These are phyloP conservation scores for Lichenostomus cassidix DNA, from an alignment of 2,113 vertebrate species.

Conservation along the genomic window DNA sequence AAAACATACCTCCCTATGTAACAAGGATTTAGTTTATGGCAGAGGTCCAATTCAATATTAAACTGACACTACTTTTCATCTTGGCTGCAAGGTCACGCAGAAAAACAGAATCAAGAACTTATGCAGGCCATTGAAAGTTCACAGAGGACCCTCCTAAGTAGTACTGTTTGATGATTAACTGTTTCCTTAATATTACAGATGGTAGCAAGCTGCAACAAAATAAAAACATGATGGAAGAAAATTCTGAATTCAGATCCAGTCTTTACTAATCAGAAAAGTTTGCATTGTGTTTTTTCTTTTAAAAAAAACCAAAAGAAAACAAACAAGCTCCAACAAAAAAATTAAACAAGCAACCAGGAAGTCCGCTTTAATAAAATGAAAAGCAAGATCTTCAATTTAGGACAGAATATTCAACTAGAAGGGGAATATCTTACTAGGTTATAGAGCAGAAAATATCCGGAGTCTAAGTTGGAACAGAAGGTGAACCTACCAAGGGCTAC, in stretches of 20 bases:
- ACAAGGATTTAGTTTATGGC: neutral
- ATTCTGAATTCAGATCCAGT: neutral
- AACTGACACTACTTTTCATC: neutral
- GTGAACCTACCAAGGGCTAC: neutral
- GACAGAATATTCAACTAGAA: neutral
- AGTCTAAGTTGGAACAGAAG: neutral
- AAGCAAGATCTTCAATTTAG: neutral
- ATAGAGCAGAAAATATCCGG: neutral
- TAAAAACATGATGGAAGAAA: neutral
- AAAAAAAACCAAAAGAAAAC: neutral
- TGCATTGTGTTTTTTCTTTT: neutral
- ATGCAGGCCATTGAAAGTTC: rapidly evolving
- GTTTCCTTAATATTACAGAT: neutral
- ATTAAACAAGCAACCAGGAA: neutral
- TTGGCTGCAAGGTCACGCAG: neutral
- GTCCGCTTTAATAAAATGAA: neutral
- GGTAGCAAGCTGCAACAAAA: neutral
- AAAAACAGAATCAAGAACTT: neutral
- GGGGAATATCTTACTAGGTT: neutral
- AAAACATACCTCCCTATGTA: neutral
- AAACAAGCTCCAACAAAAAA: neutral
- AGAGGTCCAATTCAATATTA: neutral
- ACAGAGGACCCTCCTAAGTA: neutral
- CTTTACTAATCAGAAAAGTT: neutral
- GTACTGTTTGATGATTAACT: neutral